A percentile compares a stretch with the other conserved stretches of the same genome.
Conservation (phyloP, 2,113 vertebrate genomes). For the Mesoclemmys tuberculata region DNA sequence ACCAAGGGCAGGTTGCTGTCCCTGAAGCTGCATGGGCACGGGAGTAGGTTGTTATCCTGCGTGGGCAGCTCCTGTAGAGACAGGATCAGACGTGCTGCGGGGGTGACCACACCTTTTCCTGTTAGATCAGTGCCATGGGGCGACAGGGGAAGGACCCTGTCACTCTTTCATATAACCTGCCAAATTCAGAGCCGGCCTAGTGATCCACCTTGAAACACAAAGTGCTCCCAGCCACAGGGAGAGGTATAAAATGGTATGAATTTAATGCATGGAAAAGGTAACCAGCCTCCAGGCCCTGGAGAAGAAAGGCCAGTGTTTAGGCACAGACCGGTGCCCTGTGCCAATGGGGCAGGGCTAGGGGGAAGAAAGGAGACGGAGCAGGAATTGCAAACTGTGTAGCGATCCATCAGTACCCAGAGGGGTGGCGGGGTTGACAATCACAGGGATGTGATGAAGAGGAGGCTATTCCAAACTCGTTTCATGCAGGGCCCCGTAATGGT, state of each 20-base stretch:
- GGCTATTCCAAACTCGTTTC: too few species aligned
- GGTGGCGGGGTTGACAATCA: neutral
- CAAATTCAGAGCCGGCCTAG: neutral
- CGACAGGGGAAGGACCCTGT: too few species aligned
- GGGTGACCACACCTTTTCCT: neutral
- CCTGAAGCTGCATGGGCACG: neutral
- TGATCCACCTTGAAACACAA: neutral
- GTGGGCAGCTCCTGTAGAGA: neutral
- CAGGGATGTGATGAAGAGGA: neutral
- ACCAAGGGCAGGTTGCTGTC: neutral
- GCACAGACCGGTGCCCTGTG: neutral
- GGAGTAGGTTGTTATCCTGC: neutral
- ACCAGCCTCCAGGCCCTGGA: neutral
- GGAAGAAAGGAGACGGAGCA: neutral
- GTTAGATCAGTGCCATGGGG: neutral
- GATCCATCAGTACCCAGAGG: neutral
- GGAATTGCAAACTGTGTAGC: neutral
- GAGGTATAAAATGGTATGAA: neutral
- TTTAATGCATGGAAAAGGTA: neutral
- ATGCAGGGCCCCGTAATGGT: neutral
- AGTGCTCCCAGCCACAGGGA: neutral
- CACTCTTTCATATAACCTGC: neutral
- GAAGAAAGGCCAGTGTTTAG: neutral
- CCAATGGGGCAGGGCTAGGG: neutral
- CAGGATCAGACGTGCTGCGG: neutral